Evolutionary conservation across 2,113 vertebrate genomes (phyloP), one percentile per base, ranked within the genome.

Genomic region (Ptyas mucosa): DNA sequence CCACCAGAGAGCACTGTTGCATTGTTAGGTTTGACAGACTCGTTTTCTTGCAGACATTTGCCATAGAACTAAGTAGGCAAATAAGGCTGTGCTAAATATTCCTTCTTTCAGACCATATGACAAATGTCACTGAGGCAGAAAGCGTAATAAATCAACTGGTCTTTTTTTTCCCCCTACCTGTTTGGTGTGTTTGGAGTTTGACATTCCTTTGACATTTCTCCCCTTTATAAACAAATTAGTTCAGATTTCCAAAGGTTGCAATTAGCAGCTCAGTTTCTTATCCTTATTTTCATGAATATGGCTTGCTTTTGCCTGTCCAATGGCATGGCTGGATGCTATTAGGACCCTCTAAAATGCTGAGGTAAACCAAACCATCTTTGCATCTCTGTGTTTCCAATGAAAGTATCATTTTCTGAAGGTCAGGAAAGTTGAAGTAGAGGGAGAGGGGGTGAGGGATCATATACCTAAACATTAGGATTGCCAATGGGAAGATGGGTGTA

Each of bases 1-100:
- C 97, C 97, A 97, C 96, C 96, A 98, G 97, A 97, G 97, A 97
- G 97, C 97, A 97, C 94, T 97, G 96, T 97, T 97, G 97, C 86
- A 97, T 96, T 90, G 0, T 93, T 94, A 88, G 93, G 93, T 69
- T 87, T 91, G 91, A 0, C 0, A 81, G n/a, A 94, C 89, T 95
- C 94, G 91, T 95, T 95, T 91, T 26, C 90, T 94, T 92, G 57
- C 87, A 92, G 91, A 89, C 57, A 54, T 90, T 75, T 92, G 10
- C 58, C 95, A 88, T 92, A 96, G 52, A 96, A 95, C 8, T 34
- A 93, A 7, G 26, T 12, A 95, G 90, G 90, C 91, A 95, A 95
- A 95, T 51, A 96, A 94, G 95, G 94, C 51, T 94, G 81, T 0
- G 0, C 46, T 94, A 95, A 97, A 96, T 96, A 96, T 85, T 94